phyloP scores from a whole-genome alignment of 1,140 invertebrate species.

The Himalopsyche phryganea region DNA sequence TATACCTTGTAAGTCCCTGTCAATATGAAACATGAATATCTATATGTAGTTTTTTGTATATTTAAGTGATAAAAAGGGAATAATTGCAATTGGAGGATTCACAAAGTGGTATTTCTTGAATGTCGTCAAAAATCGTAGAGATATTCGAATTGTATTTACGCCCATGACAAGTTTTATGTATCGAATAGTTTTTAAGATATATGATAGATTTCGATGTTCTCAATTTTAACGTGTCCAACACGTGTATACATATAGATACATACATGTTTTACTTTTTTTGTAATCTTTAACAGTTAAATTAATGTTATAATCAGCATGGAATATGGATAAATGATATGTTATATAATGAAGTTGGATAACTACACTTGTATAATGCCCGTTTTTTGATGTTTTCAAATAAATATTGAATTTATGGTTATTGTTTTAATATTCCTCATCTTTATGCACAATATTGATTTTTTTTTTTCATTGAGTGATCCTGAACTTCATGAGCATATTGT shows the following conservation, averaged over 20 bases:
- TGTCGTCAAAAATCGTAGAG: neutral
- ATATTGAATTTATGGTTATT: conserved; percentile 18
- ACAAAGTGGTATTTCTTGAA: no score
- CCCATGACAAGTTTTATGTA: neutral
- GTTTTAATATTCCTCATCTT: neutral
- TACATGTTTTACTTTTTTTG: neutral
- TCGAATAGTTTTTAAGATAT: neutral
- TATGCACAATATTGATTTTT: no score
- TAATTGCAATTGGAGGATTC: no score
- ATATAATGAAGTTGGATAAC: conserved; percentile 4
- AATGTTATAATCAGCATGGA: conserved; percentile 5
- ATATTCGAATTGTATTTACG: conserved; percentile 3
- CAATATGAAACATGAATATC: no score
- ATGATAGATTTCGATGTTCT: neutral
- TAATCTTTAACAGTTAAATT: conserved; percentile 3
- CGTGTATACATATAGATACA: no score
- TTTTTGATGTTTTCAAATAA: conserved; percentile 25
- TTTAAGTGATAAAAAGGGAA: no score
- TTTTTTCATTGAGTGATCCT: no score
- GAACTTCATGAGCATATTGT: no score
- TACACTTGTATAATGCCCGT: conserved; percentile 7
- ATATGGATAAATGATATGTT: neutral
- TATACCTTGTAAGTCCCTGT: no score
- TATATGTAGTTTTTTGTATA: no score
- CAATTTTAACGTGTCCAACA: neutral